Evolutionary conservation across 2,888 invertebrate genomes (phyloP).

Genomic region (Euzophera pinguis): DNA sequence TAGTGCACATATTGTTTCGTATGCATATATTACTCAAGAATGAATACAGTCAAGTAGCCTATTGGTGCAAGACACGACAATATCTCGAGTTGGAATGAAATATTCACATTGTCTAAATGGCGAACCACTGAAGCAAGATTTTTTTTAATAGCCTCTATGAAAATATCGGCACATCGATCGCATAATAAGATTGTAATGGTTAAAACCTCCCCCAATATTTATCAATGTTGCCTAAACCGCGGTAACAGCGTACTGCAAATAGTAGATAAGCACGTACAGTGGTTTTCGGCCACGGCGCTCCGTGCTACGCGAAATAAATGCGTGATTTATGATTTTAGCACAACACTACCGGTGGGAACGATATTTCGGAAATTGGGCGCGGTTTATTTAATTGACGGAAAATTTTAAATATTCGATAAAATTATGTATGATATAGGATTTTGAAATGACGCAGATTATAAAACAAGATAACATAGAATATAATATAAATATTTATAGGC

Average conservation of each 20-base stretch:
- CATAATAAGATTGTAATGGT: neutral
- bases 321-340: constrained; percentile 70
- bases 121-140: too few relatives aligned
- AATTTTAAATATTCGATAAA: neutral
- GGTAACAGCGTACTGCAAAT: constrained; percentile 55
- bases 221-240: constrained; percentile 61
- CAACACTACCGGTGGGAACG: neutral
- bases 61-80: too few relatives aligned
- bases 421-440: too few relatives aligned
- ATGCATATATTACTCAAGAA: too few relatives aligned
- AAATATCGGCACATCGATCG: neutral
- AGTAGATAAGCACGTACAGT: constrained; percentile 72
- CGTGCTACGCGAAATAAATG: constrained; percentile 69
- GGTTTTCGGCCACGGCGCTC: constrained; percentile 54
- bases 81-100: too few relatives aligned
- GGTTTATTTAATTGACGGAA: neutral
- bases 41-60: too few relatives aligned
- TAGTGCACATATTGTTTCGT: too few relatives aligned
- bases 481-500: too few relatives aligned
- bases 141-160: neutral
- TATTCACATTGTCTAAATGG: too few relatives aligned
- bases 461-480: too few relatives aligned
- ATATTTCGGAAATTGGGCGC: neutral
- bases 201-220: constrained; percentile 55
- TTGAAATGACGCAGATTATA: too few relatives aligned